Percentiles rank a stretch among this genome's conserved stretches.
These are phyloP conservation scores for Anseranas semipalmata DNA, from an alignment of 2,113 vertebrate genomes.

Conservation along the genomic window DNA sequence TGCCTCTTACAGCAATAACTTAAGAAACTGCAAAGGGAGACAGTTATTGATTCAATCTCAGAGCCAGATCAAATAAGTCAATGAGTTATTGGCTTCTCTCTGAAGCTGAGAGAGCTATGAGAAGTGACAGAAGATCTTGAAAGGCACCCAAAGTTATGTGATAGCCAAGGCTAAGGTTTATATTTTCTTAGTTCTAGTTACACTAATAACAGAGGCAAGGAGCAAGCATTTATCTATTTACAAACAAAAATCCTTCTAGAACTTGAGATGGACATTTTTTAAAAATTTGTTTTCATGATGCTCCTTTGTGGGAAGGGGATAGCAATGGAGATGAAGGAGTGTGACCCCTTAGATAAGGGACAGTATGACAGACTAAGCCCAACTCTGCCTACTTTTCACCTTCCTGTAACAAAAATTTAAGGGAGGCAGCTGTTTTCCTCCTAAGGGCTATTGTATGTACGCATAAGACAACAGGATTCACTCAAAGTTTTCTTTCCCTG, in stretches of 20 bases:
- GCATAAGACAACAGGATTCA: neutral
- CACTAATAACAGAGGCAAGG: neutral
- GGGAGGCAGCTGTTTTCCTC: neutral
- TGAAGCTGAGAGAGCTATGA: neutral
- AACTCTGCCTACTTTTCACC: neutral
- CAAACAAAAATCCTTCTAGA: neutral
- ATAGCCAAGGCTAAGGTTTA: neutral
- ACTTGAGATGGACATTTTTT: neutral
- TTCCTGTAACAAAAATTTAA: neutral
- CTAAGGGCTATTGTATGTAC: neutral
- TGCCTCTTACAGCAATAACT: neutral
- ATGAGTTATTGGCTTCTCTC: neutral
- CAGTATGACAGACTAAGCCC: neutral
- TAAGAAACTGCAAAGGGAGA: neutral
- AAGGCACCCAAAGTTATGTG: neutral
- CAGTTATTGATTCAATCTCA: neutral
- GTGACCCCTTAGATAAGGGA: neutral
- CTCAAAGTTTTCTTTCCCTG: neutral
- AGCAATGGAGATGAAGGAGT: neutral
- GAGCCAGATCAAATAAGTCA: neutral
- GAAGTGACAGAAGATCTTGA: neutral
- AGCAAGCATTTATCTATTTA: neutral
- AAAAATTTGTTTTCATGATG: neutral
- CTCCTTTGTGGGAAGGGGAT: neutral
- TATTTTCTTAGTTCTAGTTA: neutral